phyloP scores from a whole-genome alignment of 1,140 invertebrate species.

The Psilanteris sp. region DNA sequence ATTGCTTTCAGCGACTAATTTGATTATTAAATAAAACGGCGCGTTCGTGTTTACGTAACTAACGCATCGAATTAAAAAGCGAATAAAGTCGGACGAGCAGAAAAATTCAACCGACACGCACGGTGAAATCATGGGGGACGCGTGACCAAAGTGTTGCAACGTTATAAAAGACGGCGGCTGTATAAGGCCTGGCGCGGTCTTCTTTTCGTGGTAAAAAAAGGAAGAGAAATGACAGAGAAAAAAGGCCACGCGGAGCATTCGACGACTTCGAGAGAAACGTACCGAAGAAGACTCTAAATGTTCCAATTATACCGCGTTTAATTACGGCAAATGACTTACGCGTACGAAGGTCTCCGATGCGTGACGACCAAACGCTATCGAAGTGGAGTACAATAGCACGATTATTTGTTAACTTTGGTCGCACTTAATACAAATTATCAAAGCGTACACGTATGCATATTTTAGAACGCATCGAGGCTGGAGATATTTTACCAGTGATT shows the following conservation, averaged over 20 bases:
- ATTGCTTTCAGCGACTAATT: conserved; percentile 18
- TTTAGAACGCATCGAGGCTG: no score
- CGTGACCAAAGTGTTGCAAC: conserved; percentile 5
- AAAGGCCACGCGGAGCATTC: neutral
- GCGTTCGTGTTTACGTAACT: conserved; percentile 10
- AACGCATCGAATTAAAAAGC: conserved; percentile 25
- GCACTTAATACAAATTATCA: conserved; percentile 16
- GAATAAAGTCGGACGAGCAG: conserved; percentile 21
- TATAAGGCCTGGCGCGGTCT: conserved; percentile 35
- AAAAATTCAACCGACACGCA: conserved; percentile 35
- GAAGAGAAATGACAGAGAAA: neutral
- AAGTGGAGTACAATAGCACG: conserved; percentile 26
- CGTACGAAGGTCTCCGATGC: conserved; percentile 24
- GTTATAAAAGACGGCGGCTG: conserved; percentile 33
- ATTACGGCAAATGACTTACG: conserved; percentile 66
- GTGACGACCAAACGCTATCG: conserved; percentile 48
- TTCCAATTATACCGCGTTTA: conserved; percentile 68
- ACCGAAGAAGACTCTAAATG: conserved; percentile 47
- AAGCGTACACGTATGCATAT: no score
- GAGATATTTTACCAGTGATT: no score
- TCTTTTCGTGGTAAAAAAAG: no score
- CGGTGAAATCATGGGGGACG: conserved; percentile 23
- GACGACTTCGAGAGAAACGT: conserved; percentile 22
- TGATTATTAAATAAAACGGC: conserved; percentile 27
- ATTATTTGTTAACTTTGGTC: conserved; percentile 26